Evolutionary conservation across 2,888 invertebrate genomes (phyloP), one percentile per base, ranked within the genome.

Genomic region (Desoria tigrina): DNA sequence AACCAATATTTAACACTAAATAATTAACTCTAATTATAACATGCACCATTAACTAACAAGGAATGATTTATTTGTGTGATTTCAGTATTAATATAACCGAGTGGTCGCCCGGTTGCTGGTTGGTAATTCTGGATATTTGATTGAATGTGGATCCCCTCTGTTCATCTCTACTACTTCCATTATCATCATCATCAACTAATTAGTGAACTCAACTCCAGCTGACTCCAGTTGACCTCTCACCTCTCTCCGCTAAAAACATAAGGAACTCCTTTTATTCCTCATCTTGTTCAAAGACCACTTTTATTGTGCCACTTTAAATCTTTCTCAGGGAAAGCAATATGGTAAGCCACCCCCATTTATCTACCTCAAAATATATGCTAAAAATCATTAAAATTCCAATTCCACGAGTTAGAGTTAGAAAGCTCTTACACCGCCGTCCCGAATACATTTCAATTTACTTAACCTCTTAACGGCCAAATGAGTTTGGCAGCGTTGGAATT

Each of bases 311-410:
- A 57, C 57, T 51, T 51, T 45, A 51, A 42, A 6, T 32, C 57
- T 57, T 57, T 58, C 58, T 58, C 49, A 57, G 58, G 42, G 58
- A 58, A 39, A 58, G 49, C 58, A 58, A 58, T 58, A 58, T 58
- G 58, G 58, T 58, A 58, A 58, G 58, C 28, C 32, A 27, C 16
- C 55, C 4, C 28, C 55, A n/a, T n/a, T n/a, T n/a, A n/a, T n/a
- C 18, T 28, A 14, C 26, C 7, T 51, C 23, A 45, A 45, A 45
- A 45, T 16, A 45, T n/a, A n/a, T n/a, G n/a, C n/a, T n/a, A n/a
- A n/a, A n/a, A n/a, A n/a, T n/a, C n/a, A n/a, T n/a, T n/a, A n/a
- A n/a, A n/a, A n/a, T n/a, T n/a, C n/a, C n/a, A n/a, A n/a, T n/a
- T n/a, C n/a, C n/a, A n/a, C n/a, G n/a, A n/a, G n/a, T n/a, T n/a